Conservation (phyloP, 2,113 vertebrate species). For the Otis tarda region DNA sequence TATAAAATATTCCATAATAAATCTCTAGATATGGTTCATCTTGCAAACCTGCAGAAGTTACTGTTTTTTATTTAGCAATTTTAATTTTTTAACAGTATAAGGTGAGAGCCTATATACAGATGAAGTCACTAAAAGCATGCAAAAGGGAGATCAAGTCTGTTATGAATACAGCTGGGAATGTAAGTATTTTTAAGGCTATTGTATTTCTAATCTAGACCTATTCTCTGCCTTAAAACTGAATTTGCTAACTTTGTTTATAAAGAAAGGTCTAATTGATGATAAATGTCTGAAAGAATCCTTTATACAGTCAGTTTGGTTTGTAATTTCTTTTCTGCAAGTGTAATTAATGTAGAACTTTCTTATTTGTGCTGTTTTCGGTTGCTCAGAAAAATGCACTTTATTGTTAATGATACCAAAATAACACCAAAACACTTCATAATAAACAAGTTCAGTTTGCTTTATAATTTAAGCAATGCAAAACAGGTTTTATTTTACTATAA, state of each 20-base stretch:
- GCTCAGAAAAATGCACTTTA: not conserved
- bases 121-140: slow-evolving; percentile 97
- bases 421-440: not conserved
- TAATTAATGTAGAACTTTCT: not conserved
- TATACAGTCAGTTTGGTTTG: not conserved
- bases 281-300: not conserved
- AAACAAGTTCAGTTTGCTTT: not conserved
- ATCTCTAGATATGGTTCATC: not conserved
- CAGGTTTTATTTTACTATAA: not conserved
- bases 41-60: not conserved
- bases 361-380: not conserved
- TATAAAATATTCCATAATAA: not conserved
- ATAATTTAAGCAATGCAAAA: not conserved
- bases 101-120: slow-evolving; percentile 96
- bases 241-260: not conserved
- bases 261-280: not conserved
- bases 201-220: not conserved
- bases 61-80: not conserved
- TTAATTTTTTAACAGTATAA: slow-evolving; percentile 84
- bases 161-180: slow-evolving; percentile 98
- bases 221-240: not conserved
- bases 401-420: not conserved
- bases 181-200: slow-evolving; percentile 74
- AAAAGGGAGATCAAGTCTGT: slow-evolving; percentile 99
- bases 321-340: not conserved